Base-by-base conservation (phyloP, 2,888 invertebrate species). In the Lepidochrysops patricia region DNA sequence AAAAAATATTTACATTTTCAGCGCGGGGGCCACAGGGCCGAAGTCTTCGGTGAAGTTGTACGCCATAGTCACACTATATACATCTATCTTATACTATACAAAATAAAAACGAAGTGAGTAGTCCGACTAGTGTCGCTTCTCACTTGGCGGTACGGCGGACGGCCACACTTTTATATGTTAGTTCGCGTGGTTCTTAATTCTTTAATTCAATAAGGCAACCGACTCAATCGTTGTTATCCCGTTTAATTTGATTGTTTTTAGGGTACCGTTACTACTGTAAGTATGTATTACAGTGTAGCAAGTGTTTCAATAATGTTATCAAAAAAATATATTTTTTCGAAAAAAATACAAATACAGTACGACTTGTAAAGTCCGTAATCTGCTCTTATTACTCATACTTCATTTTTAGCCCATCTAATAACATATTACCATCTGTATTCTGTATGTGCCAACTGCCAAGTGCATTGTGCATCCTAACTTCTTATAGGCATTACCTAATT, bases 51-150 rank as follows among this genome's bases (percentile, higher is more conserved):
- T 77, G 65, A 74, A 80, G 73, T 88, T 88, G 50, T 69, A 69
- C 76, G 80, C 84, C 88, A 88, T 88, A 79, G 82, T 84, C 19
- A 82, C 77, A 23, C 19, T 56, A 54, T 57, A 26, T 29, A 43
- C 43, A 43, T 43, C 9, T 43, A n/a, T n/a, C n/a, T n/a, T n/a
- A 43, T 43, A 43, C 23, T 43, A 29, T 43, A 43, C 19, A 23
- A 59, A 52, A 25, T 66, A 63, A 67, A 66, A 59, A 86, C 88
- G 82, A 89, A 90, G 90, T 89, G 90, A 89, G 90, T 83, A 90
- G 89, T 88, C 80, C 89, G 89, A 89, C 89, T 67, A 61, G 65
- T 65, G 88, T 85, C 89, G 89, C 89, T 90, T 89, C 89, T 89
- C 90, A 90, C 90, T 81, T 89, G 86, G 83, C 79, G 60, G 67